Evolutionary conservation across 2,888 invertebrate species (phyloP).

Genomic region (Pandemis cinnamomeana): DNA sequence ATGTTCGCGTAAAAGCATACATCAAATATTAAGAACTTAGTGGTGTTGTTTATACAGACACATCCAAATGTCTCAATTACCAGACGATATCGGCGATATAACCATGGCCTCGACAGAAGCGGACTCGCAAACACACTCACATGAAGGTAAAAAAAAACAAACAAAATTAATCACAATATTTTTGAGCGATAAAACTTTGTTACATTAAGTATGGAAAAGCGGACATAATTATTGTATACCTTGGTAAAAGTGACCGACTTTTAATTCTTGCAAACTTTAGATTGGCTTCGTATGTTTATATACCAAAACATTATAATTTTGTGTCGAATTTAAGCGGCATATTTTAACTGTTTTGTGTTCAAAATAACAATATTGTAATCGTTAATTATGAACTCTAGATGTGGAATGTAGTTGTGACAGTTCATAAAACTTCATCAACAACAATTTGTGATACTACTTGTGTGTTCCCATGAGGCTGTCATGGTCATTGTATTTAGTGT

Average conservation of each 20-base stretch:
- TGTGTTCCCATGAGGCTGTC: too few species aligned
- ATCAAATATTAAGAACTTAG: neutral
- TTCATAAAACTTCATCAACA: too few species aligned
- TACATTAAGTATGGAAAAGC: neutral
- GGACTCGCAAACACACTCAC: conserved; percentile 73
- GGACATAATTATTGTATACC: too few species aligned
- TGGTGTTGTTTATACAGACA: neutral
- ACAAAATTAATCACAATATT: neutral
- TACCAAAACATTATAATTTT: neutral
- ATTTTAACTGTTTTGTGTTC: neutral
- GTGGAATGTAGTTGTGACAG: neutral
- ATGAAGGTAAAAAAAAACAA: conserved; percentile 65
- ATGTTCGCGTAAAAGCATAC: neutral
- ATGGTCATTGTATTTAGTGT: too few species aligned
- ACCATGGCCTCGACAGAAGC: conserved; percentile 71
- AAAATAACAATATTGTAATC: too few species aligned
- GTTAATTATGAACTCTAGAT: too few species aligned
- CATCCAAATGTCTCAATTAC: conserved; percentile 55
- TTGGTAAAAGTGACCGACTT: too few species aligned
- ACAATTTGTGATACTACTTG: too few species aligned
- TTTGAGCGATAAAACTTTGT: neutral
- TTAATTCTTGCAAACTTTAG: too few species aligned
- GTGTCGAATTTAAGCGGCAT: neutral
- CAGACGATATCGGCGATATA: conserved; percentile 70
- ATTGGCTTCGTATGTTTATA: neutral